Evolutionary conservation across 1,140 invertebrate species (phyloP), one percentile per base, ranked within the genome.

Genomic region (Atta colombica): DNA sequence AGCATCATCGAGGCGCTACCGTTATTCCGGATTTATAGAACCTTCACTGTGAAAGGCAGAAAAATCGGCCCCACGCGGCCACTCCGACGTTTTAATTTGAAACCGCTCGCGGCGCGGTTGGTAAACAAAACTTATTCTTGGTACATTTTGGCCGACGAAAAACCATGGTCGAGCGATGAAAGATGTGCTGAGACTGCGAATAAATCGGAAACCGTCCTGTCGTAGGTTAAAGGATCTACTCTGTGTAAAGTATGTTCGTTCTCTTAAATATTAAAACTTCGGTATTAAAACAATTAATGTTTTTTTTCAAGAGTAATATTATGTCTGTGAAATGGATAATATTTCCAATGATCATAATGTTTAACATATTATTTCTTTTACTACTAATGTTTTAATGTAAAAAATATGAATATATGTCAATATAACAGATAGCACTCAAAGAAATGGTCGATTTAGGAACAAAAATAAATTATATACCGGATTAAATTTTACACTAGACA

Each of bases 181-280:
- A 90, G 87, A 88, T 90, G 82, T 72, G 35, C 12, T 55, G 7
- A 2, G 31, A 77, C 53, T 85, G 87, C 77, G 81, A 88, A 90
- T 90, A 91, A 90, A 90, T 91, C 85, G 89, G 28, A 86, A 25
- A 82, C 49, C 45, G 60, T 85, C 45, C 49, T 39, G 74, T n/a
- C 28, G 58, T 25, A 53, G 51, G 63, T 86, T 84, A 88, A 71
- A 75, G 66, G 49, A 49, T 66, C 63, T 80, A 60, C 71, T 75
- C 31, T 21, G 53, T 14, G 21, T 60, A 81, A 87, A 60, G 89
- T 87, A 88, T 80, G 84, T 85, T 68, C 55, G 39, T 31, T 39
- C 75, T 87, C 51, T 90, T 91, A 89, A 89, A 88, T 81, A 86
- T 58, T 61, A 39, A 86, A 51, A 21, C 25, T 45, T n/a, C 39